These are phyloP conservation scores for Carettochelys insculpta DNA, from an alignment of 2,113 vertebrate genomes.

Conservation along the genomic window DNA sequence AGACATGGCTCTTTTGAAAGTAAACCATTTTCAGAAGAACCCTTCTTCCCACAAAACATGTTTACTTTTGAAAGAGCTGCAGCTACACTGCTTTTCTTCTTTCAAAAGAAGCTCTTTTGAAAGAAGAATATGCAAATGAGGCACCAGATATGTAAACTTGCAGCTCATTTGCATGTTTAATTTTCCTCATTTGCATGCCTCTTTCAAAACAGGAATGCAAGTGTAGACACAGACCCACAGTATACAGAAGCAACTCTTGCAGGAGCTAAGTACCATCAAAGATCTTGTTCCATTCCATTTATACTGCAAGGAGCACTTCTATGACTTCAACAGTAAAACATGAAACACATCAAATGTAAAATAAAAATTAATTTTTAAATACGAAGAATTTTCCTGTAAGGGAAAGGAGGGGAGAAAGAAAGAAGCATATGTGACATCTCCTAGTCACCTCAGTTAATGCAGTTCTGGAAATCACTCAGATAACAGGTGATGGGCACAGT, in stretches of 20 bases:
- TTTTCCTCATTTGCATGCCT: too few relatives aligned
- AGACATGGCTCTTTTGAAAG: too few relatives aligned
- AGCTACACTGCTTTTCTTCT: too few relatives aligned
- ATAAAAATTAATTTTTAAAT: background rate
- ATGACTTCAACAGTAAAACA: background rate
- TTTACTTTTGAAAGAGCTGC: too few relatives aligned
- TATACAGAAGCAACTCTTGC: background rate
- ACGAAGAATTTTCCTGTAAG: background rate
- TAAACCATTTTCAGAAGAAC: too few relatives aligned
- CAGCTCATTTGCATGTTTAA: too few relatives aligned
- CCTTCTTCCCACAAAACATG: too few relatives aligned
- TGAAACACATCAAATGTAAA: background rate
- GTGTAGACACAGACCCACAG: too few relatives aligned
- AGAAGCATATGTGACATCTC: background rate
- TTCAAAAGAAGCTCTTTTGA: too few relatives aligned
- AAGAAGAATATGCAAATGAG: too few relatives aligned
- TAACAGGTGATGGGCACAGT: background rate
- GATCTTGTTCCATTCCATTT: background rate
- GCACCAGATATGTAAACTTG: too few relatives aligned
- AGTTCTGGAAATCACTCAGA: background rate
- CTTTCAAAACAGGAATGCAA: too few relatives aligned
- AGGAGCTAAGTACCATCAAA: background rate
- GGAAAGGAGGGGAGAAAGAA: background rate
- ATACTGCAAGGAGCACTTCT: background rate
- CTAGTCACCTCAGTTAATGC: background rate